Evolutionary conservation across 2,888 invertebrate genomes (phyloP), one percentile per base, ranked within the genome.

Genomic region (Ernsta delagoae): DNA sequence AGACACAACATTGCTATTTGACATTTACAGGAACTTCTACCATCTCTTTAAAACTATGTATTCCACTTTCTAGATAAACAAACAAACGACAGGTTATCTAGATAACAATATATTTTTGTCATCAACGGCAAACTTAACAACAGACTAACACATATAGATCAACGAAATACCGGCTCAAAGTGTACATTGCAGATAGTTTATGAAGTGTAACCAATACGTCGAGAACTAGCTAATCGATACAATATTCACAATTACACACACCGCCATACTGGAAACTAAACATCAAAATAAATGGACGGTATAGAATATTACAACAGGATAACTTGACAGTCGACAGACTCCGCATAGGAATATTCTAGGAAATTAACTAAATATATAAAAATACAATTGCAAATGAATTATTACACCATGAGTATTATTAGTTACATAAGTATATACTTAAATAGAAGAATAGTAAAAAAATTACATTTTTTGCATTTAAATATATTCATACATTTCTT

Each of bases 61-160:
- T n/a, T n/a, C n/a, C n/a, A n/a, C n/a, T n/a, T n/a, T n/a, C n/a
- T n/a, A n/a, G n/a, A n/a, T n/a, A n/a, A n/a, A n/a, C n/a, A n/a
- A 90, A 87, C 86, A 75, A 88, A 87, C 81, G 71, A 78, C 74
- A 70, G 70, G 74, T 75, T 86, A 89, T 93, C 92, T 93, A 93
- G 89, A 89, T 93, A 93, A 93, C 93, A 93, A 92, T 93, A 92
- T 93, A 93, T 93, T 92, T 85, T 92, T 92, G 92, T 92, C 89
- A 90, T 89, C 91, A 90, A 92, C 89, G 91, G 91, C 91, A 93
- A 93, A 93, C 93, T 92, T 93, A 93, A 93, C 93, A 93, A 93
- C 90, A 87, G 88, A 89, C 90, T 92, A 92, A 90, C 88, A 91
- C 90, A 92, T 89, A 91, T 89, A 92, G 90, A 79, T 85, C 82